Conservation (phyloP, 2,113 vertebrate species). For the Eolophus roseicapilla region DNA sequence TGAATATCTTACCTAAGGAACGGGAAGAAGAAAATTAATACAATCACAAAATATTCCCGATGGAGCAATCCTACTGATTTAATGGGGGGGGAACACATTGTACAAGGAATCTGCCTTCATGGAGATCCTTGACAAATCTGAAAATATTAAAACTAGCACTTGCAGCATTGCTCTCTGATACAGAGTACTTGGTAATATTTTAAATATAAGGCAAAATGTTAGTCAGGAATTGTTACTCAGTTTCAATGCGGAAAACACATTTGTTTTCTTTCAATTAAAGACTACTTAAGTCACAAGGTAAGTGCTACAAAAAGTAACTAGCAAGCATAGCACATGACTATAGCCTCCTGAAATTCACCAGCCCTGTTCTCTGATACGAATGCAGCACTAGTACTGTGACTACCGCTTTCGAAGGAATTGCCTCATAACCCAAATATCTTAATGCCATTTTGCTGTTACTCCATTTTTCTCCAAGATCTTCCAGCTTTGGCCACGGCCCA, state of each 20-base stretch:
- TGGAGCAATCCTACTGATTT: neutral
- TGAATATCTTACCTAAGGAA: neutral
- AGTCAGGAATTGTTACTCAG: neutral
- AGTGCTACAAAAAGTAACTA: neutral
- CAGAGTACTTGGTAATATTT: neutral
- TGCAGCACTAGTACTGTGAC: neutral
- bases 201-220: neutral
- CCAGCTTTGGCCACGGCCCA: neutral
- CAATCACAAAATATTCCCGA: neutral
- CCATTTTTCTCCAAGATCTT: neutral
- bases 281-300: neutral
- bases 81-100: neutral
- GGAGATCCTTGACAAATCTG: neutral
- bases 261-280: neutral
- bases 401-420: neutral
- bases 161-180: neutral
- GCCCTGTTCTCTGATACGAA: neutral
- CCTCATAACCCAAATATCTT: neutral
- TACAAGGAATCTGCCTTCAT: neutral
- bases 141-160: neutral
- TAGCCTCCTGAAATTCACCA: neutral
- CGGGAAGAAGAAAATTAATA: neutral
- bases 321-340: neutral
- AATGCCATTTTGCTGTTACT: neutral
- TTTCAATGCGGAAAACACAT: neutral